Percentiles rank a stretch among this genome's conserved stretches.
Evolutionary conservation across 2,797 vertebrate genomes (phyloP).

Genomic region (Perodicticus potto): DNA sequence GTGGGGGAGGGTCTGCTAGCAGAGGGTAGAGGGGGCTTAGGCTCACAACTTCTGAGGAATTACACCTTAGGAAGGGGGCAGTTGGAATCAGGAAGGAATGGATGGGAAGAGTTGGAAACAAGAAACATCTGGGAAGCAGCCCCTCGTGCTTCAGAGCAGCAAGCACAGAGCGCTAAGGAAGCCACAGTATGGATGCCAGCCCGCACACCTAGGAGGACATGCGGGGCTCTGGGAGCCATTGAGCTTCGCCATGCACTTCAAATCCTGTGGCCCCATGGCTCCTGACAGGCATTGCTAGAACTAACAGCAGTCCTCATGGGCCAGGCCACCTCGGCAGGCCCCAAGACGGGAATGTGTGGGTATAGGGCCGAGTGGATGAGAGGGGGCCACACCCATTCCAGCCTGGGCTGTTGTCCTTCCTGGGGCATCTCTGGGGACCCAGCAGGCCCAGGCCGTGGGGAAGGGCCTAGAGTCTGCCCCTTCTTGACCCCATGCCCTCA

Average conservation of each 20-base stretch:
- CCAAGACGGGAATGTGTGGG: accelerated
- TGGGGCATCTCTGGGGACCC: background rate
- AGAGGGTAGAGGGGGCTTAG: background rate
- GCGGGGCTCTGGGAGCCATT: accelerated
- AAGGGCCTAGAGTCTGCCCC: background rate
- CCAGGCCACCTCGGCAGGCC: background rate
- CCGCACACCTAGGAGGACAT: background rate
- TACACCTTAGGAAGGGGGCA: accelerated
- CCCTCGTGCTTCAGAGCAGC: background rate
- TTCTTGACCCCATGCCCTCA: accelerated
- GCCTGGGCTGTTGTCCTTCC: background rate
- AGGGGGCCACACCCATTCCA: accelerated
- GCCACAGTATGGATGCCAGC: background rate
- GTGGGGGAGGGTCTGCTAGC: background rate
- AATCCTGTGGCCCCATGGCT: background rate
- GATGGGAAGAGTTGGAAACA: background rate
- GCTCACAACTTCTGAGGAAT: background rate
- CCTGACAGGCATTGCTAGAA: background rate
- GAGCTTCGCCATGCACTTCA: too few species aligned
- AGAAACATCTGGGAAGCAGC: background rate
- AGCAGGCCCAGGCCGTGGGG: background rate
- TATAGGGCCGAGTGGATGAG: background rate
- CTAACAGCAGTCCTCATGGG: background rate
- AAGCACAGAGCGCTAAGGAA: background rate
- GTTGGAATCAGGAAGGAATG: background rate